Evolutionary conservation across 2,113 vertebrate species (phyloP), one percentile per base, ranked within the genome.

Genomic region (Cervus canadensis): DNA sequence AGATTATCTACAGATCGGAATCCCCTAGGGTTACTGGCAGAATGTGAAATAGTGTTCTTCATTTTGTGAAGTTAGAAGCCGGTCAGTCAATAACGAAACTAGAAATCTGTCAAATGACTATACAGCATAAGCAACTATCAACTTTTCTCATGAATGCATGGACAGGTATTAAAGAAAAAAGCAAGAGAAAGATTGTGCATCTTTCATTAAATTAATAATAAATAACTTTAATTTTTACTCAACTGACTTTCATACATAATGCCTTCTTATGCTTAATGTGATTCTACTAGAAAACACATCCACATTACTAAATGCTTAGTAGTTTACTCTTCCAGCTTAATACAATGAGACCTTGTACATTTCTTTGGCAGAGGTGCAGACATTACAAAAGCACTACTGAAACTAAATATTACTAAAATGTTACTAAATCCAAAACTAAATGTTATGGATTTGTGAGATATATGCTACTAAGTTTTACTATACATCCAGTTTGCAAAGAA

Each of bases 141-240:
- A 64, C 6, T 89, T 89, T 25, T 92, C 54, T 60, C 81, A 81
- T 15, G 3, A 83, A 15, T 79, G 62, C 28, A 85, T 40, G 33
- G 54, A 89, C 74, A 89, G 43, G 30, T 16, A 71, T 82, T 30
- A 79, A 50, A 50, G 71, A 50, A 19, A 79, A 78, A 52, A 19
- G 15, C n/a, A 33, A 93, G 21, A 83, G 17, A 83, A 93, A 91
- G 36, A 15, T 50, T 36, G 28, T 71, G 16, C 0, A 33, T 84
- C 36, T 91, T 83, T 91, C 82, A 60, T 79, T 96, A 90, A 92
- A 86, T 89, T 93, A 93, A 88, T 92, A 92, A 83, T 56, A 86
- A 95, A 89, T 43, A 87, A 76, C 43, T 88, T 87, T 89, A 45
- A 36, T 60, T 83, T 94, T 85, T 95, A 91, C 25, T 89, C 59